Base-by-base conservation (phyloP, 1,140 invertebrate species). In the Callitettix versicolor region DNA sequence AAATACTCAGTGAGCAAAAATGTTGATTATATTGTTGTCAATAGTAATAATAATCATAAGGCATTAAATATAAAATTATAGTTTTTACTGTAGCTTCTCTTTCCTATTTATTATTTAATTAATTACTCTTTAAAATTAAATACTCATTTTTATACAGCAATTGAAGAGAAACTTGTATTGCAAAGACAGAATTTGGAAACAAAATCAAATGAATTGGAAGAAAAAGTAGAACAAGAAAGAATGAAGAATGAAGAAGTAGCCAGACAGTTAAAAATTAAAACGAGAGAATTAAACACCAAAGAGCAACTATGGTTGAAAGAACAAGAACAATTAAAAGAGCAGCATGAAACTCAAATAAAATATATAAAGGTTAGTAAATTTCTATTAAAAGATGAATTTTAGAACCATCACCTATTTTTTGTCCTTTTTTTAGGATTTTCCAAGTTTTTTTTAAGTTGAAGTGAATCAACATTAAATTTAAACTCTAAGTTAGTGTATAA, bases 231-330 rank as follows among this genome's bases (percentile, higher is more conserved):
- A 51, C 30, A 51, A 14, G 48, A 51, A 6, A 51, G 18, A 51
- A 38, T 51, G 2, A 51, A 51, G 21, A 6, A 51, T 20, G 48
- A 51, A 38, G 48, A 51, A 51, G 15, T 38, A 11, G 9, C 17
- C 5, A 51, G 33, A 51, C 48, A 51, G 33, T 18, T 51, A 21
- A 51, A 51, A 36, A 30, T 9, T 3, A 30, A 51, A 36, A 21
- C 34, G 17, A 51, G 14, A 15, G 30, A 51, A 38, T 30, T 51
- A 9, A 51, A 18, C 17, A 36, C n/a, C 7, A 26, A 51, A 51
- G n/a, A 51, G 20, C 30, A 51, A 38, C 48, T 36, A 30, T 38
- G 34, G 14, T 7, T 7, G 15, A 14, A 38, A 21, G 48, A 51
- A 12, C 34, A 38, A 38, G 36, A 36, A n/a, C 22, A 38, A 21